phyloP scores from a whole-genome alignment of 2,888 invertebrate species.

The Alloplasta piceator region DNA sequence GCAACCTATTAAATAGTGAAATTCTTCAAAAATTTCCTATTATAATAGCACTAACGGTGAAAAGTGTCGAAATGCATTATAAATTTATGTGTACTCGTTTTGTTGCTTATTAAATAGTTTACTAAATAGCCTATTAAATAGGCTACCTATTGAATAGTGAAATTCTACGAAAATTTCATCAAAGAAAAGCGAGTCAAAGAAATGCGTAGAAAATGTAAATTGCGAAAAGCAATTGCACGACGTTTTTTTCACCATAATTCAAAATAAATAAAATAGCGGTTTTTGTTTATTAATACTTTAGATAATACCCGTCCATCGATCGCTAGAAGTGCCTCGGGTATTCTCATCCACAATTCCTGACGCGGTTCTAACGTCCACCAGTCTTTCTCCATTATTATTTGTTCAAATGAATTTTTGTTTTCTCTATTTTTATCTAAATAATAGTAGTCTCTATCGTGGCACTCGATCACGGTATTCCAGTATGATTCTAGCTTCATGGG shows the following conservation, averaged over 20 bases:
- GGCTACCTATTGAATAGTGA: no score
- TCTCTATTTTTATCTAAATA: neutral
- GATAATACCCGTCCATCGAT: constrained; percentile 86
- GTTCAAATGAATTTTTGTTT: neutral
- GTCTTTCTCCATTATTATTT: constrained; percentile 76
- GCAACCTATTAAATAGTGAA: no score
- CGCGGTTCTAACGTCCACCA: constrained; percentile 80
- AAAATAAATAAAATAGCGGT: neutral
- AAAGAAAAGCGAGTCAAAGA: neutral
- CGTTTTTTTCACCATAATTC: neutral
- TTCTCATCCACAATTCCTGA: constrained; percentile 72
- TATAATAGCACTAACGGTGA: no score
- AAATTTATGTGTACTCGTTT: no score
- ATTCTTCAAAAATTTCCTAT: no score
- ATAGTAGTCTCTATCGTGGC: neutral
- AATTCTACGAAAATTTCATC: neutral
- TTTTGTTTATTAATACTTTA: neutral
- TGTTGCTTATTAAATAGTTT: no score
- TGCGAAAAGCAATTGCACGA: neutral
- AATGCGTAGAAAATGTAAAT: neutral
- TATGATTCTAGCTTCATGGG: constrained; percentile 11
- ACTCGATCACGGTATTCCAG: constrained; percentile 44
- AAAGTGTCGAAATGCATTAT: no score
- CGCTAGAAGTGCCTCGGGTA: constrained; percentile 86
- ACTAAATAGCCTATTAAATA: no score